A percentile compares a stretch with the other conserved stretches of the same genome.
Evolutionary conservation across 2,113 vertebrate genomes (phyloP).

Genomic region (Seriola dumerili): DNA sequence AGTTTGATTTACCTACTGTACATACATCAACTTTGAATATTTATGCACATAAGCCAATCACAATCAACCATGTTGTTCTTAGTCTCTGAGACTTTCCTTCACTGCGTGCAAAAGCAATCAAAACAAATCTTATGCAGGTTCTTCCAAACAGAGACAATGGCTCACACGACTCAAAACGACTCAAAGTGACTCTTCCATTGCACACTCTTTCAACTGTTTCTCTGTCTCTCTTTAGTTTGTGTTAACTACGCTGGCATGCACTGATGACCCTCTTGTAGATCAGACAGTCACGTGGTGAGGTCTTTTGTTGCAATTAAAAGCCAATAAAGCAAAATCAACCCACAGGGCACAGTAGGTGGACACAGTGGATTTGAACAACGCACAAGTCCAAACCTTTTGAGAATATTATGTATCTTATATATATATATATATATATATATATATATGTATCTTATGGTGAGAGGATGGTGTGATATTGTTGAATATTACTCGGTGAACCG

Average conservation of each 20-base stretch:
- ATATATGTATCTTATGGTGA: neutral
- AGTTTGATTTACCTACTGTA: neutral
- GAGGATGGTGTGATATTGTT: neutral
- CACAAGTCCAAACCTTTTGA: neutral
- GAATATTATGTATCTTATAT: neutral
- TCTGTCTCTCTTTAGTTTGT: neutral
- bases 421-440: no score
- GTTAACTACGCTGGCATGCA: neutral
- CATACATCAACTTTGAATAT: neutral
- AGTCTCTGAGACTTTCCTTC: neutral
- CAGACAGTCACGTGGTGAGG: neutral
- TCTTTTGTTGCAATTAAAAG: neutral
- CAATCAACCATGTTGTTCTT: neutral
- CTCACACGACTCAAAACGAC: neutral
- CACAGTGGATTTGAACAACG: neutral
- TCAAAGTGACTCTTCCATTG: neutral
- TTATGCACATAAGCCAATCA: neutral
- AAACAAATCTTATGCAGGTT: neutral
- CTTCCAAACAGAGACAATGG: neutral
- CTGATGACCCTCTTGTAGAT: neutral
- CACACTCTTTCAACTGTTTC: neutral
- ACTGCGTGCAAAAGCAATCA: neutral
- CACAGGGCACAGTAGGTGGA: neutral
- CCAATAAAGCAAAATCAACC: neutral
- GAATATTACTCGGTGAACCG: neutral